Percentiles rank a stretch among this genome's conserved stretches.
phyloP scores from a whole-genome alignment of 1,140 invertebrate genomes.

The Procambarus clarkii region DNA sequence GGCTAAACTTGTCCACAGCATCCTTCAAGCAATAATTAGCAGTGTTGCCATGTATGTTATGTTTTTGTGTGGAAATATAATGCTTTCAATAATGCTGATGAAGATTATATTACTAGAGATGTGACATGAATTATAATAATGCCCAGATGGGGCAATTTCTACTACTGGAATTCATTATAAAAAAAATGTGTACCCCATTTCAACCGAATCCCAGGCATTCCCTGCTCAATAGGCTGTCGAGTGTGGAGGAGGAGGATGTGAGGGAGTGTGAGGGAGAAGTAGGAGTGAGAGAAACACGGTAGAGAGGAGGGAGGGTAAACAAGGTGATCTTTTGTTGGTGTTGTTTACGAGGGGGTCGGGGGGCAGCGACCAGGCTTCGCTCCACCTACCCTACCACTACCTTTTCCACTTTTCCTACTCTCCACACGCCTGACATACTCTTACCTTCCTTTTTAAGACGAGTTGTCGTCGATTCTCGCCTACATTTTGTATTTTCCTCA shows the following conservation, averaged over 20 bases:
- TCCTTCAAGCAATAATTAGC: too few species aligned
- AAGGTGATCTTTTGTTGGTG: constrained; percentile 41
- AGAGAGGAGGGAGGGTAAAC: neutral
- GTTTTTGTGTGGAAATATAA: neutral
- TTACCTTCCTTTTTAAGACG: constrained; percentile 68
- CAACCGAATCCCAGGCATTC: too few species aligned
- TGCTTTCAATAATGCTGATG: neutral
- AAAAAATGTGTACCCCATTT: constrained; percentile 37
- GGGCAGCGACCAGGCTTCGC: constrained; percentile 24
- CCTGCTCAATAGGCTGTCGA: neutral
- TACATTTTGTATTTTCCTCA: constrained; percentile 58
- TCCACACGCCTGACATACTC: constrained; percentile 55
- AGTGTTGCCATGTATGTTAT: too few species aligned
- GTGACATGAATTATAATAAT: neutral
- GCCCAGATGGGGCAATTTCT: neutral
- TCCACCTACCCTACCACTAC: neutral
- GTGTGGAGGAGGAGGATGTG: neutral
- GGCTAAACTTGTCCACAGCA: too few species aligned
- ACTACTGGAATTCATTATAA: neutral
- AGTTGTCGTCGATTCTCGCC: constrained; percentile 63
- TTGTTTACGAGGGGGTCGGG: constrained; percentile 59
- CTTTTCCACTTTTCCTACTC: constrained; percentile 49
- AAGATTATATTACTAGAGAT: neutral
- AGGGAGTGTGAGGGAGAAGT: neutral
- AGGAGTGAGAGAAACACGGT: constrained; percentile 6